Conservation (phyloP, 1,140 invertebrate genomes). For the Pissodes strobi region DNA sequence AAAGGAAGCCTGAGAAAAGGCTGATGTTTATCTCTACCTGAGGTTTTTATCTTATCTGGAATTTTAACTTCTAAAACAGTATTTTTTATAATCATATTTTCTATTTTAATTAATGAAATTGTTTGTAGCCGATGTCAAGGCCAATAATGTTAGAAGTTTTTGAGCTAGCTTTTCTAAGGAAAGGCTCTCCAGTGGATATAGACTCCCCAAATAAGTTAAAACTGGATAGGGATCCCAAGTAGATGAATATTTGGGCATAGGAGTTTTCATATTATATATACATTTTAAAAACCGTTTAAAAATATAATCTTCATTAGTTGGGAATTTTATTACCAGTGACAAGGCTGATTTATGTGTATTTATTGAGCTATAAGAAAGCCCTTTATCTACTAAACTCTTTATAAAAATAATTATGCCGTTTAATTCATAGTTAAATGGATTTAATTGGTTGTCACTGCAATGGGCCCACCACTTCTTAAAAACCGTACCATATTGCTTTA, state of each 20-base stretch:
- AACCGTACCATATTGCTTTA: slow-evolving; percentile 10
- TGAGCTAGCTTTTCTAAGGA: slow-evolving; percentile 4
- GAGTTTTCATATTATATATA: slow-evolving; percentile 35
- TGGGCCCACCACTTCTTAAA: slow-evolving; percentile 8
- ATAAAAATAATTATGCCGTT: background rate
- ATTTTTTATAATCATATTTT: background rate
- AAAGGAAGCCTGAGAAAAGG: background rate
- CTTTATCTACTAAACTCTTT: too few species aligned
- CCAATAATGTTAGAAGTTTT: slow-evolving; percentile 31
- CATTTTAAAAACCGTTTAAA: slow-evolving; percentile 44
- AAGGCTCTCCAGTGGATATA: slow-evolving; percentile 18
- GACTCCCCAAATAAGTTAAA: too few species aligned
- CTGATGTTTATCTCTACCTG: too few species aligned
- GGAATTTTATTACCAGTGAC: slow-evolving; percentile 10
- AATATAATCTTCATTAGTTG: slow-evolving; percentile 9
- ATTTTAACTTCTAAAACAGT: slow-evolving; percentile 57
- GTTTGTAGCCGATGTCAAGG: slow-evolving; percentile 32
- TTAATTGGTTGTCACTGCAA: slow-evolving; percentile 3
- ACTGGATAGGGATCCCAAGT: slow-evolving; percentile 38
- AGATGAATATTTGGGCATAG: slow-evolving; percentile 38
- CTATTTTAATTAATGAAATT: slow-evolving; percentile 12
- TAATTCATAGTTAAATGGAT: too few species aligned
- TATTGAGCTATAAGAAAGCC: too few species aligned
- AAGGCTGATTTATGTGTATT: too few species aligned
- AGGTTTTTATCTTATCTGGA: slow-evolving; percentile 12